These are phyloP conservation scores for Taurulus bubalis DNA, from an alignment of 2,113 vertebrate species.

Conservation along the genomic window DNA sequence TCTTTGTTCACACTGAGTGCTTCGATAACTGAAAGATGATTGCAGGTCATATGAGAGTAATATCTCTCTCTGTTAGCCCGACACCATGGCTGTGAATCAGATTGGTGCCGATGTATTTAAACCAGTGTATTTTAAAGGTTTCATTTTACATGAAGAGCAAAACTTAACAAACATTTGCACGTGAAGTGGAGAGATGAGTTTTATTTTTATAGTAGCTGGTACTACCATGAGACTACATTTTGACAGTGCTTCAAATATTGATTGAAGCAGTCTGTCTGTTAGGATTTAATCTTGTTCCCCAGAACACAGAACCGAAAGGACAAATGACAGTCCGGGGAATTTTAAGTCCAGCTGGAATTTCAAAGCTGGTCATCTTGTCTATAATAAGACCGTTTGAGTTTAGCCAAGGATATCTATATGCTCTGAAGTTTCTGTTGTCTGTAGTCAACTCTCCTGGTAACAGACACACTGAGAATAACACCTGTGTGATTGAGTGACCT, in stretches of 20 bases:
- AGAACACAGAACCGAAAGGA: slow-evolving; percentile 1
- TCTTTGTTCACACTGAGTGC: slow-evolving; percentile 12
- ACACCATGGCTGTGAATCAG: slow-evolving; percentile 10
- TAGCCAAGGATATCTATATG: slow-evolving; percentile 48
- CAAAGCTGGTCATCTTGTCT: slow-evolving; percentile 40
- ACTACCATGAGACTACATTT: slow-evolving; percentile 27
- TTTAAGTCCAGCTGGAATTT: slow-evolving; percentile 38
- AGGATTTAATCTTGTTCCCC: slow-evolving; percentile 30
- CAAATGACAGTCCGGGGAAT: slow-evolving; percentile 20
- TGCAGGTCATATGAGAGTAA: slow-evolving; percentile 21
- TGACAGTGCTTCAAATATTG: slow-evolving; percentile 39
- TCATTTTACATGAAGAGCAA: slow-evolving; percentile 62
- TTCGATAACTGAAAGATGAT: slow-evolving; percentile 33
- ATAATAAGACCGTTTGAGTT: slow-evolving; percentile 35
- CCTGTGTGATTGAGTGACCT: slow-evolving; percentile 57
- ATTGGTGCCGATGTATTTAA: slow-evolving; percentile 22
- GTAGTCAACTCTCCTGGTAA: slow-evolving; percentile 39
- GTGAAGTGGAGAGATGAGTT: slow-evolving; percentile 4
- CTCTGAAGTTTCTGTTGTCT: slow-evolving; percentile 42
- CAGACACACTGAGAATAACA: slow-evolving; percentile 27
- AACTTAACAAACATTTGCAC: slow-evolving; percentile 47
- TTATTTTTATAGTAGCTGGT: neutral
- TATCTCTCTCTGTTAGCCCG: slow-evolving; percentile 8
- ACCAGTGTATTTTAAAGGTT: slow-evolving; percentile 62
- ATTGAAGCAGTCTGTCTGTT: slow-evolving; percentile 13